Base-by-base conservation (phyloP, 2,888 invertebrate genomes). In the Chorisops tibialis region DNA sequence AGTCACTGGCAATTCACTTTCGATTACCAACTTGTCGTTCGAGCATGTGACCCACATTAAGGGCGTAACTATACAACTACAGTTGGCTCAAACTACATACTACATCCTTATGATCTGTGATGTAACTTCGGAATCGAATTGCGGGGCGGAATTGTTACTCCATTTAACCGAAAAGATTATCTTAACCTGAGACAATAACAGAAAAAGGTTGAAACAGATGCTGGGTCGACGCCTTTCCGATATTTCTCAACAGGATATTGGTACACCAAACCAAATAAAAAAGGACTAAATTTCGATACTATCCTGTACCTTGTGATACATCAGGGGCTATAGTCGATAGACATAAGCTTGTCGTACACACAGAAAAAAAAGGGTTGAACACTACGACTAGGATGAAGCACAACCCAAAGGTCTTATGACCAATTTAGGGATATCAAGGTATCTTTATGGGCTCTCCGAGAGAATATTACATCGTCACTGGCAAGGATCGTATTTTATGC, bases 381-480 rank as follows among this genome's bases (percentile, higher is more conserved):
- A 16, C 37, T 16, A 43, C 30, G 30, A 39, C 9, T 39, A 12
- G 30, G 24, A 24, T n/a, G 21, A 43, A 22, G 24, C 16, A 54
- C 22, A 54, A 43, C 54, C 54, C 22, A 43, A 54, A 41, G 43
- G 43, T 54, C 41, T 54, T 54, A 54, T 41, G 54, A 14, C 43
- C 54, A 54, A 54, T 54, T 54, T 54, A 43, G 14, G 54, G 54
- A 54, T 54, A 54, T 54, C 41, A 54, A 54, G 54, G 54, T 54
- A 54, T 54, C 54, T 54, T 54, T 41, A 54, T 54, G 43, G 43
- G 14, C n/a, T 54, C 2, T 54, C 41, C 41, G 24, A 54, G 16
- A 39, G 24, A 43, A 43, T 54, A 54, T 54, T 54, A 54, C 54
- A 14, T 22, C 41, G 41, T 41, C 14, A 41, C 24, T 41, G 41